Evolutionary conservation across 30 jellyfish, hydroid and myxozoan genomes (phyloP).

Genomic region (Turritopsis rubra): DNA sequence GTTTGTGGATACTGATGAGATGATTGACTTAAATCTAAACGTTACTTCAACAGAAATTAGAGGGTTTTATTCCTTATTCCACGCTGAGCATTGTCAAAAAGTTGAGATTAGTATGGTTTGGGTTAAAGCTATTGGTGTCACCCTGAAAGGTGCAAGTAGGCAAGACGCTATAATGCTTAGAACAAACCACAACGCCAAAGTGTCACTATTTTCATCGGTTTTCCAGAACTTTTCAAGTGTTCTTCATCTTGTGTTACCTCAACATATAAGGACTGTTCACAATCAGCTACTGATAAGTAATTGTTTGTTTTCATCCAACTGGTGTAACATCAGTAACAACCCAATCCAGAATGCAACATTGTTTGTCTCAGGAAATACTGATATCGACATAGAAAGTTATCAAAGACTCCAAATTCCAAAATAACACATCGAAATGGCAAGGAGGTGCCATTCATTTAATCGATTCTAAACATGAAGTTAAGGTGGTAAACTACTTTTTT

Average conservation of each 20-base stretch:
- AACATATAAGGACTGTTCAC: not conserved
- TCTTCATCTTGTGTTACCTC: not conserved
- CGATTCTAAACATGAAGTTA: not conserved
- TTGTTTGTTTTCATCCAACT: not conserved
- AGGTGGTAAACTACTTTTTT: not conserved
- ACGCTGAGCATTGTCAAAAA: not conserved
- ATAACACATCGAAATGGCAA: conserved; percentile 8
- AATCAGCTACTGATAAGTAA: not conserved
- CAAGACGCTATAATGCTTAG: not conserved
- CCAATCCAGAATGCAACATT: not conserved
- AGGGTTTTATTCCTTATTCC: not conserved
- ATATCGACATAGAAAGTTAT: not conserved
- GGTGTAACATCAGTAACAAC: not conserved
- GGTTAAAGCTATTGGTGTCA: not conserved
- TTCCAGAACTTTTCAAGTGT: not conserved
- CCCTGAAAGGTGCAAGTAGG: not conserved
- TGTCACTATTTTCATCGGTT: not conserved
- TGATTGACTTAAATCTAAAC: not conserved
- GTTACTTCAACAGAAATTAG: not conserved
- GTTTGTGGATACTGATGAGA: not conserved
- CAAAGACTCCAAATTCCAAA: not conserved
- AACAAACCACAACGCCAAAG: not conserved
- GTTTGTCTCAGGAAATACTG: not conserved
- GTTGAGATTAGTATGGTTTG: not conserved
- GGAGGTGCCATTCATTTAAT: not conserved